phyloP scores from a whole-genome alignment of 2,888 invertebrate genomes.

The Nymphalis c-album region DNA sequence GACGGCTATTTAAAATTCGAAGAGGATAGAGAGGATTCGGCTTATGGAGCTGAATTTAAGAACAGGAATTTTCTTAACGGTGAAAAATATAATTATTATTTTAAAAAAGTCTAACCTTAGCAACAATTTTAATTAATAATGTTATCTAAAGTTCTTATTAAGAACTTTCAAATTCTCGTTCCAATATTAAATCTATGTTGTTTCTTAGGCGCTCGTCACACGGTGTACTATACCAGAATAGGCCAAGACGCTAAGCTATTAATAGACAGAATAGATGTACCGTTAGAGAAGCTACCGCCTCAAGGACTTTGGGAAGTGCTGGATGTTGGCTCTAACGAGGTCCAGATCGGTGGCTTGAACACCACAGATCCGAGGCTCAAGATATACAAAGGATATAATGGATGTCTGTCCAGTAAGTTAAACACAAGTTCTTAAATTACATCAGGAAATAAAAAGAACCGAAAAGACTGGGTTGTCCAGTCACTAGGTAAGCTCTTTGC shows the following conservation, averaged over 20 bases:
- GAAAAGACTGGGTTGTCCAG: no score
- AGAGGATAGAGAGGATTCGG: conserved; percentile 89
- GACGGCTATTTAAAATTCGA: conserved; percentile 92
- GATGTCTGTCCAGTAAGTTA: conserved; percentile 92
- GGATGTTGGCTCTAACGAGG: conserved; percentile 87
- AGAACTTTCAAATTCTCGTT: no score
- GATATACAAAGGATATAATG: conserved; percentile 92
- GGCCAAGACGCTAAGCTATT: conserved; percentile 86
- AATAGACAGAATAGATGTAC: conserved; percentile 89
- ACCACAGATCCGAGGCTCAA: conserved; percentile 91
- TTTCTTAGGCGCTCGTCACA: conserved; percentile 85
- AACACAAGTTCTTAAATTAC: not conserved
- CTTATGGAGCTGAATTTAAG: conserved; percentile 87
- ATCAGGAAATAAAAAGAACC: no score
- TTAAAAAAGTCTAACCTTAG: not conserved
- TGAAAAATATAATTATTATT: conserved; percentile 67
- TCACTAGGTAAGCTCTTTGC: no score
- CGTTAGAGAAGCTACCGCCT: conserved; percentile 85
- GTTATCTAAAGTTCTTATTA: no score
- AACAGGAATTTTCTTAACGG: conserved; percentile 91
- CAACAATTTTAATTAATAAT: no score
- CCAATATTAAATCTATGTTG: not conserved
- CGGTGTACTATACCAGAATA: conserved; percentile 85
- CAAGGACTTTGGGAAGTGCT: conserved; percentile 86
- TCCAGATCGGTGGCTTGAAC: conserved; percentile 93